Conservation (phyloP, 2,113 vertebrate species). For the Hypocryptadius cinnamomeus region DNA sequence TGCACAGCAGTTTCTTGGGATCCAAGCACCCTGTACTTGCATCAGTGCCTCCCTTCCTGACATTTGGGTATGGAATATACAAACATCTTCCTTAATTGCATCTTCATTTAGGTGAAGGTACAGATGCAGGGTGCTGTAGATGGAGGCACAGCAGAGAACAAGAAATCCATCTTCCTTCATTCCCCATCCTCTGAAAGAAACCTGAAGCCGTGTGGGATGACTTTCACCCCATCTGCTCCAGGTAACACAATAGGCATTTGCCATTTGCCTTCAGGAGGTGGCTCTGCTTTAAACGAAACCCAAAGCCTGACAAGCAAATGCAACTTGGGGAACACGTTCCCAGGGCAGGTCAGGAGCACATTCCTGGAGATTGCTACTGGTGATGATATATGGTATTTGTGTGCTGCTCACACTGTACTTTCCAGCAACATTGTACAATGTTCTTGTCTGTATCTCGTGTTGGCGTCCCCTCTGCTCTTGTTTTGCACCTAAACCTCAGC, state of each 20-base stretch:
- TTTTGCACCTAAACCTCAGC: background rate
- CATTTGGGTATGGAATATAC: background rate
- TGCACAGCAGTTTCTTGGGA: background rate
- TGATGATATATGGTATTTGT: background rate
- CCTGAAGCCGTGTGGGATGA: background rate
- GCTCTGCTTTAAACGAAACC: background rate
- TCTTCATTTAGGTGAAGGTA: background rate
- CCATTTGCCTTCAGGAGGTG: background rate
- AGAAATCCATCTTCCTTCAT: background rate
- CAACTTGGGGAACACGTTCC: background rate
- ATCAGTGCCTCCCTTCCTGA: background rate
- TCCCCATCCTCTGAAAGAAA: background rate
- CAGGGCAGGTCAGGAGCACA: background rate
- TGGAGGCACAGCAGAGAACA: background rate
- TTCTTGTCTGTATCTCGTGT: background rate
- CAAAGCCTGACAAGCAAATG: background rate
- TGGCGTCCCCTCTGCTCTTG: background rate
- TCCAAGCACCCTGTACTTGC: background rate
- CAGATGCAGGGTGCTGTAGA: background rate
- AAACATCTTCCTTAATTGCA: background rate
- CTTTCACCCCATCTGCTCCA: conserved; percentile 4
- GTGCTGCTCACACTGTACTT: background rate
- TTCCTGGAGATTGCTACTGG: background rate
- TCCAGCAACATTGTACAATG: background rate
- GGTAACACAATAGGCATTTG: background rate